Evolutionary conservation across 2,797 vertebrate genomes (phyloP).

Genomic region (Calcarius lapponicus): DNA sequence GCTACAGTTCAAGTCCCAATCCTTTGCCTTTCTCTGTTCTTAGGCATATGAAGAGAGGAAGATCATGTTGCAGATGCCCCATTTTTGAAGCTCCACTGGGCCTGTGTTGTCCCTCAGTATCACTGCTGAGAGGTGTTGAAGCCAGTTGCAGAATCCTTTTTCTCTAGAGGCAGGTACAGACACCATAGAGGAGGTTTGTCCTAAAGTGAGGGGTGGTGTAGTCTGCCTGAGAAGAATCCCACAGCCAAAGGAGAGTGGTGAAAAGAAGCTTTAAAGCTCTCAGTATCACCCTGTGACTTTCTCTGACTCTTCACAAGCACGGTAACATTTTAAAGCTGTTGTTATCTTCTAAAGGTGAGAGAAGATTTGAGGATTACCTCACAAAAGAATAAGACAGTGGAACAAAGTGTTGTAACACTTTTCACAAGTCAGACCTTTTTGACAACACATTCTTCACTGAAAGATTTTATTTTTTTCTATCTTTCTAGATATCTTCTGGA

Average conservation of each 20-base stretch:
- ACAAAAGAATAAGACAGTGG: background rate
- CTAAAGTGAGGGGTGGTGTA: background rate
- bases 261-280: background rate
- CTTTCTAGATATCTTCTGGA: background rate
- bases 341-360: background rate
- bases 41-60: background rate
- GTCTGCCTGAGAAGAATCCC: background rate
- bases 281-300: background rate
- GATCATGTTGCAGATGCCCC: background rate
- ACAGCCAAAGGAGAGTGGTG: background rate
- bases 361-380: background rate
- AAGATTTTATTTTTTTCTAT: background rate
- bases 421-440: background rate
- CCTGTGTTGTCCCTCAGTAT: rapidly evolving
- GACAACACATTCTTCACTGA: background rate
- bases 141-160: background rate
- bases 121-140: background rate
- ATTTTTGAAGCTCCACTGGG: background rate
- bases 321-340: background rate
- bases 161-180: background rate
- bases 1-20: background rate
- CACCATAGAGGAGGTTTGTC: background rate
- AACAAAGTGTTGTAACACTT: background rate
- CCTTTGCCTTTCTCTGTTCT: background rate
- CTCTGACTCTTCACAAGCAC: background rate